These are phyloP conservation scores for Cryptoleucopteryx plumbea DNA, from an alignment of 2,113 vertebrate species.

Conservation along the genomic window DNA sequence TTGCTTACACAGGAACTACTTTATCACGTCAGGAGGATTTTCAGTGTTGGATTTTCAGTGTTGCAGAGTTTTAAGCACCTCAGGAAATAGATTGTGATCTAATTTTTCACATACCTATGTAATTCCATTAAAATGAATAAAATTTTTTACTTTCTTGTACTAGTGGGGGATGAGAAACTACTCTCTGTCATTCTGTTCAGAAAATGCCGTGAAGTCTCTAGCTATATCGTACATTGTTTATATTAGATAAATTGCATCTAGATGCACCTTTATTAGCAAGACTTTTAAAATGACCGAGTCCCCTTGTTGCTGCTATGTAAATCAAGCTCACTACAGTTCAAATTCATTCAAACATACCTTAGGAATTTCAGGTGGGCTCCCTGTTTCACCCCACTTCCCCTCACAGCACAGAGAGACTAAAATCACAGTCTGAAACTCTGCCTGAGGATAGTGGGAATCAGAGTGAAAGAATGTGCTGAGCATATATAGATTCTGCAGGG, in stretches of 20 bases:
- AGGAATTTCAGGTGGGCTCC: background rate
- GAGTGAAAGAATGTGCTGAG: background rate
- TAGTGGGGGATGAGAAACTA: background rate
- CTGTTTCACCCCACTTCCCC: background rate
- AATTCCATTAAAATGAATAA: background rate
- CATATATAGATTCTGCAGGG: background rate
- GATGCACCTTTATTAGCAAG: background rate
- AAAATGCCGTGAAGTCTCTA: background rate
- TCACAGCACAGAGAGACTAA: background rate
- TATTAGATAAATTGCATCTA: background rate
- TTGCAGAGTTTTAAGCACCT: background rate
- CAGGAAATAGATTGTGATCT: background rate
- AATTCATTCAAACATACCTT: background rate
- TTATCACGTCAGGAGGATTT: background rate
- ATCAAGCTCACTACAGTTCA: background rate
- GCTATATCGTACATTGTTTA: background rate
- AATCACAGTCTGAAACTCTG: background rate
- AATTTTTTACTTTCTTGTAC: background rate
- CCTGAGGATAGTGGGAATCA: background rate
- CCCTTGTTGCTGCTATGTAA: background rate
- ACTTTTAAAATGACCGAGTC: background rate
- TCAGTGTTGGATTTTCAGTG: background rate
- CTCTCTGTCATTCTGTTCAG: background rate
- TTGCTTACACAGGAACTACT: background rate
- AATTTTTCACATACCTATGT: background rate